Evolutionary conservation across 2,888 invertebrate species (phyloP).

Genomic region (Nipponacmea schrenckii): DNA sequence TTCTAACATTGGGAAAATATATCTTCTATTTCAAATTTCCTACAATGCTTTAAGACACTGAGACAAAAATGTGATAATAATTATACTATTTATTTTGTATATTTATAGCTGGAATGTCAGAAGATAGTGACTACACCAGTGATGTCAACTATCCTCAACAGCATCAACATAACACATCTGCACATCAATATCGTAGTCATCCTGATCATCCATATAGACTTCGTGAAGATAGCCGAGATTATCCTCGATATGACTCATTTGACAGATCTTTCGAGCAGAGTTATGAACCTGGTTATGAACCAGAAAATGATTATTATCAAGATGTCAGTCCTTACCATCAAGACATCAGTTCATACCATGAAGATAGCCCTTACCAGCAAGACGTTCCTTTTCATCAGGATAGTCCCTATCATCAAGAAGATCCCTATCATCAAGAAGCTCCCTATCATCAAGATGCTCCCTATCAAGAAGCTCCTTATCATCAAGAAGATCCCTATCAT

Average conservation of each 20-base stretch:
- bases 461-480: constrained; percentile 34
- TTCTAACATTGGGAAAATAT: too few species aligned
- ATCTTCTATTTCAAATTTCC: too few species aligned
- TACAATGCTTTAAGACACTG: too few species aligned
- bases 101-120: constrained; percentile 78
- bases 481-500: constrained; percentile 31
- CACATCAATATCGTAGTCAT: constrained; percentile 76
- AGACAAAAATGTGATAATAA: too few species aligned
- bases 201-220: constrained; percentile 44
- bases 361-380: constrained; percentile 36
- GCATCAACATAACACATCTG: constrained; percentile 87
- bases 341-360: constrained; percentile 17
- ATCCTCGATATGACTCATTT: constrained; percentile 35
- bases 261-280: constrained; percentile 39
- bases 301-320: constrained; percentile 27
- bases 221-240: constrained; percentile 72
- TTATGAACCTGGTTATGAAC: constrained; percentile 38
- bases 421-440: constrained; percentile 30
- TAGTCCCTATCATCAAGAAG: constrained; percentile 26
- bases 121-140: constrained; percentile 96
- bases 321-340: constrained; percentile 35
- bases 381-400: constrained; percentile 31
- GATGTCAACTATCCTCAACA: constrained; percentile 88
- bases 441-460: constrained; percentile 37
- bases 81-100: neutral